Evolutionary conservation across 2,888 invertebrate species (phyloP), one percentile per base, ranked within the genome.

Genomic region (Acanthosepion esculentum): DNA sequence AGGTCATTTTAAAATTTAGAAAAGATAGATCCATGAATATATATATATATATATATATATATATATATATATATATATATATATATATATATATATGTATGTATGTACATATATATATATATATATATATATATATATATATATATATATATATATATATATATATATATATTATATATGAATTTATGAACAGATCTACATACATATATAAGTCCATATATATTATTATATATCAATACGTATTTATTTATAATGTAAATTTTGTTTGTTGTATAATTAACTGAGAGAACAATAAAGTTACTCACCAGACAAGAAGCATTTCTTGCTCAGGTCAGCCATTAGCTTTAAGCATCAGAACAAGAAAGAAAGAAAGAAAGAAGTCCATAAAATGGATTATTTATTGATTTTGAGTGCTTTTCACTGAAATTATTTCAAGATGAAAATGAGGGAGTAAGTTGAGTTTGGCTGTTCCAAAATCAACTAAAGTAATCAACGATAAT

Each of bases 321-420:
- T 78, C 29, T 78, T 78, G 55, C 20, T 55, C 18, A 18, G 15
- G 55, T 8, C 78, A 12, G 78, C n/a, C 78, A 12, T 29, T n/a
- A 78, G 29, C 78, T 78, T 78, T 10, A 78, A 78, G 8, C 78
- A 78, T 78, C 78, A n/a, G n/a, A n/a, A n/a, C 78, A 78, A 78
- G 29, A n/a, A 78, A 78, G 78, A n/a, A 12, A 78, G 78, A n/a
- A 12, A 78, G 78, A n/a, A 78, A 29, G n/a, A 78, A 78, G 29
- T 78, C 78, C 78, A 78, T 78, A 78, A 78, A 78, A 78, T n/a
- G 8, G 78, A 78, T 78, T 78, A 78, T 78, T 78, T 78, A 78
- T 78, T 78, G 78, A 78, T 78, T 78, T 29, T 78, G 78, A 78
- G n/a, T 7, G n/a, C n/a, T 29, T 78, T 78, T 78, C 78, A n/a